Evolutionary conservation across 1,140 invertebrate genomes (phyloP), one percentile per base, ranked within the genome.

Genomic region (Drosophila dunni): DNA sequence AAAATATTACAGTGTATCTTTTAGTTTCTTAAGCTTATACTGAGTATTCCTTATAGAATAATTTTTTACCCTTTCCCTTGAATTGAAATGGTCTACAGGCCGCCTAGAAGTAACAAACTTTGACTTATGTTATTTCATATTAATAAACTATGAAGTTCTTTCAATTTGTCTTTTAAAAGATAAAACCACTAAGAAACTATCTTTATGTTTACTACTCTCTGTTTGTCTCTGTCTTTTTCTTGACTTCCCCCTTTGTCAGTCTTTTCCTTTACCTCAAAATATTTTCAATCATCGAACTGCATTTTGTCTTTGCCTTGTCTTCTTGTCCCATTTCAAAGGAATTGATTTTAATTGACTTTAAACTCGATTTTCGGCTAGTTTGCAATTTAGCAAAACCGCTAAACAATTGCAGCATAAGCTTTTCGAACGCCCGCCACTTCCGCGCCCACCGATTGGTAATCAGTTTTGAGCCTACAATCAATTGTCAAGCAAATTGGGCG

Each of bases 391-490:
- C 56, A 69, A 88, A 88, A 88, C 79, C 83, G 73, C 83, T 69
- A 71, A 88, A 78, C 72, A 88, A 89, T 77, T 88, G 84, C 83
- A 89, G 79, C 76, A 88, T 74, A 57, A 42, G 57, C 57, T 48
- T 42, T 69, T 74, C 15, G 51, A 10, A 7, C 6, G 8, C 24
- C 13, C 50, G 44, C 36, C 69, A 72, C 10, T 57, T 44, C 36
- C 69, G 65, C 62, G 45, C 56, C 70, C 64, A 24, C 20, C 33
- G 33, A 2, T 17, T 15, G 15, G 38, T 24, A 46, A 56, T 58
- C 10, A 33, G 46, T 17, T 33, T 34, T 42, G 13, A 10, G 24
- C 7, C 45, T 44, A 53, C 64, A 73, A 73, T 68, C 65, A 80
- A 83, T 68, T 79, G 81, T 83, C 79, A 82, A 79, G 34, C 58